Conservation (phyloP, 1,140 invertebrate species). For the Sminthurides bifidus region DNA sequence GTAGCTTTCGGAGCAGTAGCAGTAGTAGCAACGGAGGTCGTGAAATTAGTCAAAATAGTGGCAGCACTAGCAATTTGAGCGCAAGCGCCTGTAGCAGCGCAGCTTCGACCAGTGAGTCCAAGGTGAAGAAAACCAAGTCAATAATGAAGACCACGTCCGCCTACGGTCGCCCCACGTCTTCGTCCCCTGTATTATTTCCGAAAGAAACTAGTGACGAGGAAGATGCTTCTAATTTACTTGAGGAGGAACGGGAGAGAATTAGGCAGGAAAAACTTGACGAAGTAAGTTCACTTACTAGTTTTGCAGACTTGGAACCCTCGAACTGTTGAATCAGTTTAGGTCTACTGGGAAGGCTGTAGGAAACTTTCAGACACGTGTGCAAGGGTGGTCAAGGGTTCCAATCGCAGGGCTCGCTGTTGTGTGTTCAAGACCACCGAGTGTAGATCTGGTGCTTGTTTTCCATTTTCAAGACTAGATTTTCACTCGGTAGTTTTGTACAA, state of each 20-base stretch:
- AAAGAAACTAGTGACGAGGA: background rate
- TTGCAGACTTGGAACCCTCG: background rate
- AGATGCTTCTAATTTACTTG: background rate
- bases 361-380: background rate
- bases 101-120: background rate
- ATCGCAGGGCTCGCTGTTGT: background rate
- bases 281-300: background rate
- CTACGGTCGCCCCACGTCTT: background rate
- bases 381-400: background rate
- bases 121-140: no score
- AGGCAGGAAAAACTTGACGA: conserved; percentile 17
- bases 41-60: background rate
- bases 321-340: background rate
- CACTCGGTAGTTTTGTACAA: conserved; percentile 35
- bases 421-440: no score
- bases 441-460: conserved; percentile 35
- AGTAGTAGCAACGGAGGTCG: no score
- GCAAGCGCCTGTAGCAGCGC: background rate
- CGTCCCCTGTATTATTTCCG: background rate
- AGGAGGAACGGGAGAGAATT: conserved; percentile 10
- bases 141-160: no score
- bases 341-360: background rate
- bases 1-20: no score
- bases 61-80: background rate
- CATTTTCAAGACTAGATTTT: conserved; percentile 40